Evolutionary conservation across 2,113 vertebrate species (phyloP).

Genomic region (Piprites chloris): DNA sequence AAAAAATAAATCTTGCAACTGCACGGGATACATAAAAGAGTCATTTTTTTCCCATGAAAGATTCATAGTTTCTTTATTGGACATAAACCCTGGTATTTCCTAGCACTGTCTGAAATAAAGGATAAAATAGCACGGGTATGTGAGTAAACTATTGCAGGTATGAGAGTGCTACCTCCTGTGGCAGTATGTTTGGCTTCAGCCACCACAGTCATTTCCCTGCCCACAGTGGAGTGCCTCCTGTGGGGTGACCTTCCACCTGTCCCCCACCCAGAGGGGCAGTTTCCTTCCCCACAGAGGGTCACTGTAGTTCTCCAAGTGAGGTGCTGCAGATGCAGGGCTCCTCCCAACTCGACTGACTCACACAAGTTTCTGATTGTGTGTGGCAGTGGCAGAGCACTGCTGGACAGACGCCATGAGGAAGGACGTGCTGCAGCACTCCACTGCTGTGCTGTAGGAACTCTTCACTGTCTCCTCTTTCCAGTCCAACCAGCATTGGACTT

Average conservation of each 20-base stretch:
- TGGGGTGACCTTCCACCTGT: neutral
- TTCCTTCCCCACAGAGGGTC: neutral
- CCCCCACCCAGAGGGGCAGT: neutral
- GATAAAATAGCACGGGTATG: neutral
- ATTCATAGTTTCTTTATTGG: neutral
- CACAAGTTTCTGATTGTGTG: neutral
- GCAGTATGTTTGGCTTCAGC: neutral
- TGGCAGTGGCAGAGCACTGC: rapidly evolving
- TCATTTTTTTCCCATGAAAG: neutral
- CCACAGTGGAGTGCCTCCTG: neutral
- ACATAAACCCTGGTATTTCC: neutral
- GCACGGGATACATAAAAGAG: neutral
- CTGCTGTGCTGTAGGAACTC: neutral
- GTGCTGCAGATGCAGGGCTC: neutral
- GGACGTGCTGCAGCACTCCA: neutral
- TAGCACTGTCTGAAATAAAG: neutral
- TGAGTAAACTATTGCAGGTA: neutral
- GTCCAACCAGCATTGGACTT: neutral
- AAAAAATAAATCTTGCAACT: neutral
- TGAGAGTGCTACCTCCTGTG: neutral
- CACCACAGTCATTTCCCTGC: rapidly evolving
- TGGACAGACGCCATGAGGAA: rapidly evolving
- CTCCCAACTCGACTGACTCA: rapidly evolving
- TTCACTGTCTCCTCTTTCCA: neutral
- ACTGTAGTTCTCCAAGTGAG: neutral